Conservation (phyloP, 35 echinoderm and acorn worm species). For the Holothuria glaberrima region DNA sequence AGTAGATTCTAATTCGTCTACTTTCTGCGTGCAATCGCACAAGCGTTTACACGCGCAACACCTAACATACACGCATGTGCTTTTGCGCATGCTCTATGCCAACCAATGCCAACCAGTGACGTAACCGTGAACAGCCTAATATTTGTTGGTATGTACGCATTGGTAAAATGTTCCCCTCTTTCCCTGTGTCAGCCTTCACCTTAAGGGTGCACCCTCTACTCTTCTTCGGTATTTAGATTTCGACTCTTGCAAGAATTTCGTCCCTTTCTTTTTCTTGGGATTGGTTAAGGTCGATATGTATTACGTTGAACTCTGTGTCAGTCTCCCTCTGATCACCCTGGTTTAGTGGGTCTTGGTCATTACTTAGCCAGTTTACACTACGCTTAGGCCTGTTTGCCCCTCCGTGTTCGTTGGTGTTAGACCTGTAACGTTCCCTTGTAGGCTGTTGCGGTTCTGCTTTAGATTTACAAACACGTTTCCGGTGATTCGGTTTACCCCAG, state of each 20-base stretch:
- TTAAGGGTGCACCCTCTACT: background rate
- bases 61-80: no score
- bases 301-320: background rate
- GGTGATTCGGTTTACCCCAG: slow-evolving; percentile 62
- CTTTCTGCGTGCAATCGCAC: no score
- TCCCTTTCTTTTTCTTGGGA: background rate
- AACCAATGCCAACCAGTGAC: no score
- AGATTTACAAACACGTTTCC: slow-evolving; percentile 55
- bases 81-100: no score
- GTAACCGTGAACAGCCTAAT: no score
- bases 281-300: background rate
- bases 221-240: background rate
- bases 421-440: background rate
- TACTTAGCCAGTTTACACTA: background rate
- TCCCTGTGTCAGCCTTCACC: slow-evolving; percentile 44
- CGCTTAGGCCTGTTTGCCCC: background rate
- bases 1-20: no score
- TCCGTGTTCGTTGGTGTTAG: background rate
- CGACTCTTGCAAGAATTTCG: background rate
- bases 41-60: no score
- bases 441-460: background rate
- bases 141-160: slow-evolving; percentile 52
- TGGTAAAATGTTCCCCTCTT: slow-evolving; percentile 41
- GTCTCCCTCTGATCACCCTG: background rate
- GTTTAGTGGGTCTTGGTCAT: no score